Base-by-base conservation (phyloP, 2,797 vertebrate species). In the Heteromormyrus szaboi region DNA sequence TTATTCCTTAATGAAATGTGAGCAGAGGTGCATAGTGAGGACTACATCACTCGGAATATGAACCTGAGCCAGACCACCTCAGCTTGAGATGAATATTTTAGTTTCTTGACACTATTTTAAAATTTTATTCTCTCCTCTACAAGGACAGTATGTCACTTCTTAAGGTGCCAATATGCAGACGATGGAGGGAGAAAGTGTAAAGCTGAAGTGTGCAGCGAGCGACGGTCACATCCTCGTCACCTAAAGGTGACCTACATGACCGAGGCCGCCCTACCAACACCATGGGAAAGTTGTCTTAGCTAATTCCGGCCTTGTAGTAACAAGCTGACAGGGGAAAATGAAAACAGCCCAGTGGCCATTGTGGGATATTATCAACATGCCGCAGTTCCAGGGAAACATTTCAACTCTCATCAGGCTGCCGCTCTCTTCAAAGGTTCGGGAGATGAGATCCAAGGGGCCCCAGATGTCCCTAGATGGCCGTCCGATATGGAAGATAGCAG, bases 1-100 rank as follows among this genome's bases (percentile, higher is more conserved):
- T 91, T 91, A 87, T 94, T 93, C 92, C 94, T 93, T 93, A 94
- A 94, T 93, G 93, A 88, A 91, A 91, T 92, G 89, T 91, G 90
- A 92, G 85, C 88, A 94, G 88, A 90, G 48, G 89, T 89, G 85
- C 81, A 91, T 90, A 92, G 91, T 90, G 93, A 91, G 92, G 92
- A 93, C 92, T 89, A 17, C 48, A 59, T 41, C 50, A 72, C 33
- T 56, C 50, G 37, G 25, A 86, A 50, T 12, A 50, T 86, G 81
- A 54, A 41, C 46, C 51, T 50, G 29, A 89, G 81, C 51, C 22
- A 48, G 79, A 48, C n/a, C 5, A 83, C 33, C 19, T 84, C 41
- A 48, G 37, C n/a, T 83, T 17, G 1, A 84, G 8, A 46, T 22
- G 19, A 84, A 84, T 22, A n/a, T 11, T 44, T n/a, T 22, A 41